A percentile compares a stretch with the other conserved stretches of the same genome.
Evolutionary conservation across 1,140 invertebrate genomes (phyloP).

Genomic region (Bombus ignitus): DNA sequence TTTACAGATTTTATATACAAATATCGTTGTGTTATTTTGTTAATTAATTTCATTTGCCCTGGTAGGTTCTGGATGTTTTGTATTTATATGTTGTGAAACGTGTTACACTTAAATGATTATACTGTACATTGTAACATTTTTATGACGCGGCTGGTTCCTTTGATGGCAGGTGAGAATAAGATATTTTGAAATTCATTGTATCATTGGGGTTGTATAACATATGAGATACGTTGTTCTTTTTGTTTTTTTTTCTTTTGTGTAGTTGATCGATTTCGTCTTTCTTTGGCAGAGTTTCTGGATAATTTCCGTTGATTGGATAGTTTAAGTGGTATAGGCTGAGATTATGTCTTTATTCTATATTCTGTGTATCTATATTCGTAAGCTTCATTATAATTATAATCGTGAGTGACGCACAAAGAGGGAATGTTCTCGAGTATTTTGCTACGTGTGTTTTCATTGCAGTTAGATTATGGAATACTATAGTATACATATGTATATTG

Average conservation of each 20-base stretch:
- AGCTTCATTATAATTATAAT: neutral
- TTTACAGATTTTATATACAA: too few species aligned
- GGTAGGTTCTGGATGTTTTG: neutral
- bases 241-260: too few species aligned
- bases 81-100: too few species aligned
- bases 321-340: neutral
- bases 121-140: too few species aligned
- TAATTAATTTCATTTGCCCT: neutral
- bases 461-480: neutral
- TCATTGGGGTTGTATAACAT: too few species aligned
- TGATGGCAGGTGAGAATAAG: too few species aligned
- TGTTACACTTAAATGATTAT: too few species aligned
- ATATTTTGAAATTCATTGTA: too few species aligned
- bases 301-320: neutral
- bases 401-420: neutral
- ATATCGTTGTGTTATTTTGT: too few species aligned
- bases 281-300: neutral
- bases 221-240: too few species aligned
- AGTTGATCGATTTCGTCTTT: too few species aligned
- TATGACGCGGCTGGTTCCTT: too few species aligned
- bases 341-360: neutral
- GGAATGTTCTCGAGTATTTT: constrained; percentile 2
- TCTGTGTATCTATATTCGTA: neutral
- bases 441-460: neutral
- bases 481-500: neutral